Evolutionary conservation across 2,113 vertebrate genomes (phyloP), one percentile per base, ranked within the genome.

Genomic region (Osmerus eperlanus): DNA sequence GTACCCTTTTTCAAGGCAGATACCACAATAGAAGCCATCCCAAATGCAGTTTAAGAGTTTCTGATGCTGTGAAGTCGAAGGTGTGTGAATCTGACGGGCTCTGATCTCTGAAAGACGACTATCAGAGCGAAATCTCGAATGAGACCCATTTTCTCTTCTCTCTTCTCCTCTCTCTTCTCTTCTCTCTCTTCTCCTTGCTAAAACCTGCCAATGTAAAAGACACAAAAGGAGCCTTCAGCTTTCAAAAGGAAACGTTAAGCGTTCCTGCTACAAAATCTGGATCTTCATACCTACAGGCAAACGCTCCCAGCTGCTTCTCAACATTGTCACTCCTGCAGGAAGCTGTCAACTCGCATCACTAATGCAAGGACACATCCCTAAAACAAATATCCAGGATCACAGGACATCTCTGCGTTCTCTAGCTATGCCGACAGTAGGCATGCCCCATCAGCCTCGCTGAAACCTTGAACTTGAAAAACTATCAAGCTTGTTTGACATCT

Each of bases 101-200:
- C 80, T 91, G 90, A 92, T 92, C 90, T 90, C 78, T 58, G 85
- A 84, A 81, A 90, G 87, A 82, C 84, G 65, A 80, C 87, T 91
- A 89, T 91, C 90, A 91, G 89, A 91, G 90, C 77, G 85, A 88
- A 86, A 77, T 83, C 86, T 85, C 86, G 1, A 87, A 88, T 87
- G 84, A 88, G 71, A 2, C 63, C 72, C 61, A 16, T n/a, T 19
- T 62, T 73, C 55, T 61, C 25, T 65, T 41, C 67, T 15, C 59
- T 59, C 67, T 59, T 29, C 19, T 19, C 13, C 41, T 62, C 63
- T 78, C 78, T 87, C 67, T 36, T 63, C 64, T 78, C 78, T 87
- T 65, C 6, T 36, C 32, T 36, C 32, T 36, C 6, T 36, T 36
- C 32, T 78, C 78, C 68, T 73, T 71, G 81, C 70, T 76, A 77